Evolutionary conservation across 2,797 vertebrate species (phyloP), one percentile per base, ranked within the genome.

Genomic region (Pristis pectinata): DNA sequence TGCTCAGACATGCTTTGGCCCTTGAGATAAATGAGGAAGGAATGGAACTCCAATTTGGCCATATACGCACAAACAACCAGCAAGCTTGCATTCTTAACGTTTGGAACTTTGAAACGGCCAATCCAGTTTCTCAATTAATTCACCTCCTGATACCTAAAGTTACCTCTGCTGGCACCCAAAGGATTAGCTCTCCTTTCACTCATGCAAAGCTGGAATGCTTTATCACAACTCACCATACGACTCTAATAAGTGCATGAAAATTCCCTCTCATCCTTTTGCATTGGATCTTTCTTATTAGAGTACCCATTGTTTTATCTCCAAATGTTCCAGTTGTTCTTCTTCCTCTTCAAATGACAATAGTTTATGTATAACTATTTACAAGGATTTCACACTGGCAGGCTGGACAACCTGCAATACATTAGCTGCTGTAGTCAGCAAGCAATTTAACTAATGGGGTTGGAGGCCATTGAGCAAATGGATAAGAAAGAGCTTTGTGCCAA

Each of bases 401-500:
- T 19, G 49, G 80, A 44, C 41, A 82, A 44, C 44, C 80, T 49
- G 80, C 34, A 82, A 49, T 7, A 82, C 19, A 82, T 49, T 44
- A 49, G 80, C 19, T 49, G 41, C 41, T 82, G 24, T 44, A 82
- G 17, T 82, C 41, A 82, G 22, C 80, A 82, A 24, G 22, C 41
- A 49, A 24, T 82, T 49, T 27, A 49, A 82, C 19, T 79, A 79
- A 37, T 22, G 41, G 80, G 44, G 44, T 27, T 82, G 80, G 41
- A 82, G 80, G 80, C 80, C 80, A 49, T 82, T 82, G 41, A 49
- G 41, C 41, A 44, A 49, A 82, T 24, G 37, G 41, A 49, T 82
- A 82, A 82, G 41, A 44, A 5, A 82, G 80, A 82, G 80, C 80
- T 82, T 82, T 85, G 49, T 85, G 82, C 82, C 82, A 85, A 44